Evolutionary conservation across 2,797 vertebrate genomes (phyloP), one percentile per base, ranked within the genome.

Genomic region (Coendou prehensilis): DNA sequence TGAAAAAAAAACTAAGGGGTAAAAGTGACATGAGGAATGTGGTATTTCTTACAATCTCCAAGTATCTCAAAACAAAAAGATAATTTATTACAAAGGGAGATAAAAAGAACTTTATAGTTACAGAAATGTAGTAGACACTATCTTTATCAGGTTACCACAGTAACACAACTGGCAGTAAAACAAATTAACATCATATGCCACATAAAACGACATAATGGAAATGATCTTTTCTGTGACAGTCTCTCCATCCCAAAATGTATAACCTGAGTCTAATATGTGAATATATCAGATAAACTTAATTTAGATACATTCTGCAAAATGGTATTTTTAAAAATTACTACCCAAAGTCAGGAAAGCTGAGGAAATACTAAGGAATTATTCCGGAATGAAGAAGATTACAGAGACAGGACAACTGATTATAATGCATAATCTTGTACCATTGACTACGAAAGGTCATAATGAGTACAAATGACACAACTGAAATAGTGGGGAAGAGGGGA

Each of bases 241-340:
- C 20, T 23, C 45, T 47, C 71, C n/a, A 82, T 52, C 30, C 56
- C 56, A 52, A 96, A 95, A 92, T 22, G 9, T 17, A 87, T 50
- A 83, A 61, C 41, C n/a, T 71, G 30, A 23, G 23, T 45, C 73
- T 92, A 69, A 15, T 30, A 78, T 26, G 64, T 61, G 33, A 85
- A 96, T 59, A 67, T n/a, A 78, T 61, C 30, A 75, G 95, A 95
- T 18, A 93, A 76, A 93, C 28, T 7, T 93, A 84, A 96, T 28
- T 91, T 83, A 93, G 52, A 61, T 17, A 93, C 33, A 87, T 37
- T 69, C 75, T 76, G 87, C 41, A 91, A 89, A 87, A 87, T 52
- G 10, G 78, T 4, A 67, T 63, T 93, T 89, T 59, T 92, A 1
- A 87, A 93, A 87, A 85, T 76, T 56, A 85, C 14, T 54, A 56